These are phyloP conservation scores for Prosapia bicincta DNA, from an alignment of 2,888 invertebrate species.

Conservation along the genomic window DNA sequence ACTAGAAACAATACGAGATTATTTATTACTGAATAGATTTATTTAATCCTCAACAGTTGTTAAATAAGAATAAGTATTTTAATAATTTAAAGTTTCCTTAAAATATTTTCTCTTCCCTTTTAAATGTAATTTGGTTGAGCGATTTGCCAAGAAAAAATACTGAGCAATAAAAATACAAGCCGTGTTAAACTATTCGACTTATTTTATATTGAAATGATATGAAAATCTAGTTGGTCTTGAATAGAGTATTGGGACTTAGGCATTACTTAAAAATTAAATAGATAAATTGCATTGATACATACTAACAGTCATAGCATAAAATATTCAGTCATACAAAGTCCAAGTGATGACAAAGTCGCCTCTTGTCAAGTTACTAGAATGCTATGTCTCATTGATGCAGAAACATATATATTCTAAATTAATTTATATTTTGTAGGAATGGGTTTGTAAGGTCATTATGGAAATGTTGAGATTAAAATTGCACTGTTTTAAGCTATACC, in stretches of 20 bases:
- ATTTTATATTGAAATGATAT: background rate
- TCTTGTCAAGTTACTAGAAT: background rate
- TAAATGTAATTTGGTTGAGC: background rate
- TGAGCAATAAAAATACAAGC: background rate
- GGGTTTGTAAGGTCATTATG: too few species aligned
- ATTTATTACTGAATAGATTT: too few species aligned
- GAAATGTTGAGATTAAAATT: too few species aligned
- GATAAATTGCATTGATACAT: constrained; percentile 2
- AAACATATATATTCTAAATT: too few species aligned
- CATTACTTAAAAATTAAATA: background rate
- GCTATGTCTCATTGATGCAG: background rate
- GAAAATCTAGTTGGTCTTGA: background rate
- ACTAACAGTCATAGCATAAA: background rate
- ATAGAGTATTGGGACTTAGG: background rate
- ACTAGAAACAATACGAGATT: too few species aligned
- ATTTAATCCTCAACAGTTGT: too few species aligned
- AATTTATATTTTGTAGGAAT: too few species aligned
- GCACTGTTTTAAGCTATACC: too few species aligned
- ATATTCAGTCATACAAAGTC: background rate
- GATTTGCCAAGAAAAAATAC: background rate
- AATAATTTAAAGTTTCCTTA: background rate
- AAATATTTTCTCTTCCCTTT: background rate
- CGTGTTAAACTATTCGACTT: background rate
- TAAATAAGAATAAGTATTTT: too few species aligned
- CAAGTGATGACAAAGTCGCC: background rate